Conservation (phyloP, 2,797 vertebrate species). For the Dicrostonyx torquatus region DNA sequence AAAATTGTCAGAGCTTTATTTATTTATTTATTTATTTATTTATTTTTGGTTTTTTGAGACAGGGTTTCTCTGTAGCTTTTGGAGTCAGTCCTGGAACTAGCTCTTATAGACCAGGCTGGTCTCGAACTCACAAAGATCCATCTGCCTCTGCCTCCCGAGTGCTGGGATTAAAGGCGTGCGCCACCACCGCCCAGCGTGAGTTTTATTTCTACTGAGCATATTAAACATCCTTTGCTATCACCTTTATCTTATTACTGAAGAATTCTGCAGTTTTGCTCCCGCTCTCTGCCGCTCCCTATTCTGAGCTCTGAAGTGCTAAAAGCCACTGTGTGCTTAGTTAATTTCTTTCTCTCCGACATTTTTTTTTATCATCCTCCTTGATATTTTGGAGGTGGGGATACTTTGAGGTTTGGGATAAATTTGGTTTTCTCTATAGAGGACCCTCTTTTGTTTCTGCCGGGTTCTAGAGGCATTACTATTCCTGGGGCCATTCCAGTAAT, state of each 20-base stretch:
- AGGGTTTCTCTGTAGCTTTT: too few species aligned
- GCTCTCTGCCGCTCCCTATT: neutral
- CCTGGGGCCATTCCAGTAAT: constrained; percentile 2
- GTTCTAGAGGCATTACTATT: neutral
- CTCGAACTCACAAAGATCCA: too few species aligned
- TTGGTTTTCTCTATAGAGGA: constrained; percentile 1
- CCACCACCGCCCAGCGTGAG: too few species aligned
- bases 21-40: too few species aligned
- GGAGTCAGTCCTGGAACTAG: too few species aligned
- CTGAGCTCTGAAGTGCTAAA: neutral
- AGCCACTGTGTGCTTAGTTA: neutral
- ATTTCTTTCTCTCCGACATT: neutral
- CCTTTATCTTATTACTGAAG: neutral
- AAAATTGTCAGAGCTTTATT: neutral
- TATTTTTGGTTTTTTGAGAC: too few species aligned
- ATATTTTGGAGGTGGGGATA: constrained; percentile 11
- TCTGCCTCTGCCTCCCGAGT: too few species aligned
- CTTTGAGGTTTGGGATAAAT: constrained; percentile 41
- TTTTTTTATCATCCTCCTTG: constrained; percentile 44
- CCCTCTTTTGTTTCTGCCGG: neutral
- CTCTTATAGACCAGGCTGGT: too few species aligned
- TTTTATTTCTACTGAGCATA: neutral
- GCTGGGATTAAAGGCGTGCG: too few species aligned
- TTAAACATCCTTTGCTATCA: neutral
- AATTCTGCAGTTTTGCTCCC: neutral